Evolutionary conservation across 2,888 invertebrate genomes (phyloP), one percentile per base, ranked within the genome.

Genomic region (Congeria kusceri): DNA sequence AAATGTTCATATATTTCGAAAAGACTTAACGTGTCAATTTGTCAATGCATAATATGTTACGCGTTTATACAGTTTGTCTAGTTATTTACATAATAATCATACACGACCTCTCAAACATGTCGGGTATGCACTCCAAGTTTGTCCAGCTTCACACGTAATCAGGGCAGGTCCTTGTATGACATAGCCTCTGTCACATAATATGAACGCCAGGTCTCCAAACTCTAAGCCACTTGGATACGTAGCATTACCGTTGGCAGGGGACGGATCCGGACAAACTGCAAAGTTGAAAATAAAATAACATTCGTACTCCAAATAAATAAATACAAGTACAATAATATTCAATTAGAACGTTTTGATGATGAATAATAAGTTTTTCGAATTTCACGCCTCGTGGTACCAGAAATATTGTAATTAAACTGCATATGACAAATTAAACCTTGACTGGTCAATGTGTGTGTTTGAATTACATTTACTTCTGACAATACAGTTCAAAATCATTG

Each of bases 241-340:
- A 4, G 49, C 29, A 11, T 18, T 7, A 15, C 76, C 76, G 29
- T 76, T 65, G 1, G 9, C 23, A 27, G 64, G 58, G 5, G 53
- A 25, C 1, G 61, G 65, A 20, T 47, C 69, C 5, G 64, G 69
- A 65, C 75, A 75, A 59, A 69, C 75, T 75, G 25, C 25, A 61
- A 59, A n/a, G n/a, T n/a, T n/a, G n/a, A n/a, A n/a, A n/a, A n/a
- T n/a, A n/a, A n/a, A n/a, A n/a, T n/a, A n/a, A n/a, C n/a, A n/a
- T n/a, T n/a, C n/a, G n/a, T n/a, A n/a, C n/a, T n/a, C n/a, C n/a
- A n/a, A n/a, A n/a, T n/a, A n/a, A n/a, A n/a, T n/a, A n/a, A n/a
- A n/a, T n/a, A n/a, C n/a, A n/a, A n/a, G n/a, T 9, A 32, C 4
- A 32, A 4, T 9, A 32, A 32, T 9, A 32, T 7, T 7, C 32